Conservation (phyloP, 2,888 invertebrate species). For the Callimorpha dominula region DNA sequence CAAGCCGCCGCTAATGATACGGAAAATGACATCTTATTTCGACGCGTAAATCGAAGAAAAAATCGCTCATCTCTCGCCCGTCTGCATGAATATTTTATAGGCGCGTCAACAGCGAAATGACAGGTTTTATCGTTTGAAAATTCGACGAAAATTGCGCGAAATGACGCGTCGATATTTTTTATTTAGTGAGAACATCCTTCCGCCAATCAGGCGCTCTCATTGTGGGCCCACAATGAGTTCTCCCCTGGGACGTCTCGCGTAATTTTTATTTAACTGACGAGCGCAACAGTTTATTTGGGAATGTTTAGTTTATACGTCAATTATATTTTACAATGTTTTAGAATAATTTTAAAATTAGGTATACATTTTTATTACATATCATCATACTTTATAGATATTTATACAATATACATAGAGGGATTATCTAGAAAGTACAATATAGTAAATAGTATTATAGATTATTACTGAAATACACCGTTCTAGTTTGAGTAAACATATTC, state of each 20-base stretch:
- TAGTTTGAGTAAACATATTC: too few relatives aligned
- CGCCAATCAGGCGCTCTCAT: constrained; percentile 86
- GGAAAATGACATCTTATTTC: constrained; percentile 88
- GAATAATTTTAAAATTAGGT: not conserved
- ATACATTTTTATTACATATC: too few relatives aligned
- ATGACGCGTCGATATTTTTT: constrained; percentile 87
- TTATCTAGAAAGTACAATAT: too few relatives aligned
- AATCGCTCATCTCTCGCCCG: constrained; percentile 85
- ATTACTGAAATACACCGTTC: too few relatives aligned
- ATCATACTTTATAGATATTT: too few relatives aligned
- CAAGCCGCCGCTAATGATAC: constrained; percentile 86
- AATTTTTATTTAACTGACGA: constrained; percentile 82
- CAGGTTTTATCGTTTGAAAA: constrained; percentile 87
- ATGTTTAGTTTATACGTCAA: constrained; percentile 58
- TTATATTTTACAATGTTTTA: constrained; percentile 19
- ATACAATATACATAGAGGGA: too few relatives aligned
- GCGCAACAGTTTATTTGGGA: constrained; percentile 79
- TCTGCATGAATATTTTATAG: constrained; percentile 87
- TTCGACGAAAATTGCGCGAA: constrained; percentile 85
- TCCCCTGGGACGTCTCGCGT: constrained; percentile 78
- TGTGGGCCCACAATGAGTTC: constrained; percentile 80
- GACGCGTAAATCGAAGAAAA: constrained; percentile 86
- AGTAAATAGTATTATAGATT: too few relatives aligned
- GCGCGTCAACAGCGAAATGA: constrained; percentile 87
- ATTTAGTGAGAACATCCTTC: constrained; percentile 87